Base-by-base conservation (phyloP, 2,888 invertebrate genomes). In the Thumatha senex region DNA sequence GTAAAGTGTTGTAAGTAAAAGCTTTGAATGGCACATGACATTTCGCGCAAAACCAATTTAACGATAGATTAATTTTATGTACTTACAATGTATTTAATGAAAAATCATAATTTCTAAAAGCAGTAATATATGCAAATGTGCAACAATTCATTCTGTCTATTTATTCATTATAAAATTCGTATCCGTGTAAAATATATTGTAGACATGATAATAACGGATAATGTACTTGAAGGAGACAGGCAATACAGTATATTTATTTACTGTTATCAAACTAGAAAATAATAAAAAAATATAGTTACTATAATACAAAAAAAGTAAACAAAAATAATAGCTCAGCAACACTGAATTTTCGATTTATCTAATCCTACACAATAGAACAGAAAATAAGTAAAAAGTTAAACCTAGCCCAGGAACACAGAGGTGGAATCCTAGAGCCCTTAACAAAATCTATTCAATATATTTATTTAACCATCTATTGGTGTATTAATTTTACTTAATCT, bases 401-500 rank as follows among this genome's bases (percentile, higher is more conserved):
- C 67, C 76, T 73, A 74, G 81, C 82, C 69, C 79, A 80, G 83
- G 84, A 84, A 84, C 86, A 84, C 83, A 70, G 67, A 76, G 78
- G 81, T 82, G 82, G 80, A 79, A 78, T 78, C 84, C 82, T 82
- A 74, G 76, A 83, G 82, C 81, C 69, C 74, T 82, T 83, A 86
- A 87, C 77, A 81, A 87, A 87, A 82, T 78, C 74, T 75, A 78
- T 80, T 8, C 74, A 71, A 70, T 53, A 62, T 61, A 67, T 73
- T 76, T 24, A 24, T 24, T 76, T 73, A 80, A 80, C 78, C 75
- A 72, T 82, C 80, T 86, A 87, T 86, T 84, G 83, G 86, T 87
- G 86, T 88, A 82, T 80, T 82, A 72, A 76, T 76, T 86, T 85
- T 78, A 81, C 88, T 88, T 89, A 89, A 70, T 72, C 87, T 88